phyloP scores from a whole-genome alignment of 1,140 invertebrate genomes.

The Dufourea novaeangliae region DNA sequence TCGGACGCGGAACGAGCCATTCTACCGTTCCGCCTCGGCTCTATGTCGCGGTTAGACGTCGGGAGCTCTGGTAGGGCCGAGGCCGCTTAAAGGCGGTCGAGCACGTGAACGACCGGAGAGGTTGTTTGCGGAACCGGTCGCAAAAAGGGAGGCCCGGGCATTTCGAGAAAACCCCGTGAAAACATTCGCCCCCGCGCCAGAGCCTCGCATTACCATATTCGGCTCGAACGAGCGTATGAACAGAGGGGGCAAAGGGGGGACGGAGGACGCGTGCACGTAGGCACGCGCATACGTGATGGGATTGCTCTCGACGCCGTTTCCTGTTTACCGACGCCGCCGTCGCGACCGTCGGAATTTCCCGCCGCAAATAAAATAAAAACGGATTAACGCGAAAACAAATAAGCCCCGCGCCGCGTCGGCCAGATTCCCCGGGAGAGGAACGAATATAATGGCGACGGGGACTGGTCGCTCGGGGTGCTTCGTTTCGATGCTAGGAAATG shows the following conservation, averaged over 20 bases:
- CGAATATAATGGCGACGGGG: slow-evolving; percentile 28
- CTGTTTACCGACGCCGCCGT: slow-evolving; percentile 56
- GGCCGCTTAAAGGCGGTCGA: background rate
- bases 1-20: slow-evolving; percentile 1
- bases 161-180: slow-evolving; percentile 63
- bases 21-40: background rate
- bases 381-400: slow-evolving; percentile 65
- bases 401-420: slow-evolving; percentile 23
- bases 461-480: background rate
- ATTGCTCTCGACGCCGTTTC: slow-evolving; percentile 57
- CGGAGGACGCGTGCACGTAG: slow-evolving; percentile 55
- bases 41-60: slow-evolving; percentile 18
- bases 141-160: slow-evolving; percentile 17
- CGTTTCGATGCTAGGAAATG: too few relatives aligned
- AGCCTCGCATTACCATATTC: slow-evolving; percentile 72
- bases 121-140: slow-evolving; percentile 55
- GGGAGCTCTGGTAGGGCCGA: background rate
- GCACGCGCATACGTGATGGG: slow-evolving; percentile 67
- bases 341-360: slow-evolving; percentile 43
- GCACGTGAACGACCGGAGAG: slow-evolving; percentile 21
- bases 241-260: too few relatives aligned
- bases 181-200: slow-evolving; percentile 66
- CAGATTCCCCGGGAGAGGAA: background rate
- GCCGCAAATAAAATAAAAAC: slow-evolving; percentile 64
- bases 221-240: slow-evolving; percentile 53